Percentiles rank a stretch among this genome's conserved stretches.
phyloP scores from a whole-genome alignment of 2,113 vertebrate species.

The Ailuropoda melanoleuca region DNA sequence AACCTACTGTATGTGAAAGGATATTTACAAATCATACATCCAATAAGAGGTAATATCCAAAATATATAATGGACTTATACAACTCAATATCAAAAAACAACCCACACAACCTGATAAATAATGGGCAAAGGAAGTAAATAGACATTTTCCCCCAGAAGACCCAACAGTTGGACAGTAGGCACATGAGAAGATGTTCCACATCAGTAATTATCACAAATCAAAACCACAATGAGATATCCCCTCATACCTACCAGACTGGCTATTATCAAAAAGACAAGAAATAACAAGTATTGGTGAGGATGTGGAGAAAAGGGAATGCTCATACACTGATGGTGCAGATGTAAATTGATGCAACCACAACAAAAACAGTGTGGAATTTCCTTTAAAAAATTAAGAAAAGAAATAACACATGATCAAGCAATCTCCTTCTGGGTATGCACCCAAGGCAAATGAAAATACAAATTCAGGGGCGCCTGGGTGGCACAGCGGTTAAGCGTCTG shows the following conservation, averaged over 20 bases:
- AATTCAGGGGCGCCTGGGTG: too few species aligned
- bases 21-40: background rate
- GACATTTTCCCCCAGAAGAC: background rate
- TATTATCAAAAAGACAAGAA: background rate
- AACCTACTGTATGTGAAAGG: too few species aligned
- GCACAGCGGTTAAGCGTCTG: too few species aligned
- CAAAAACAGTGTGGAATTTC: background rate
- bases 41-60: background rate
- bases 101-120: background rate
- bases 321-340: background rate
- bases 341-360: background rate
- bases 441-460: background rate
- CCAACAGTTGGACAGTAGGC: background rate
- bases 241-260: background rate
- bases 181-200: background rate
- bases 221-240: background rate
- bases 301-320: background rate
- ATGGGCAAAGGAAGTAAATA: background rate
- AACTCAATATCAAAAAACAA: background rate
- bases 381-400: background rate
- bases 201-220: background rate
- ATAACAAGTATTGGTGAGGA: background rate
- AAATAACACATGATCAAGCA: background rate
- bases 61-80: background rate
- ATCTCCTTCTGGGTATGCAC: background rate